Evolutionary conservation across 2,797 vertebrate genomes (phyloP).

Genomic region (Diglossa cyanea): DNA sequence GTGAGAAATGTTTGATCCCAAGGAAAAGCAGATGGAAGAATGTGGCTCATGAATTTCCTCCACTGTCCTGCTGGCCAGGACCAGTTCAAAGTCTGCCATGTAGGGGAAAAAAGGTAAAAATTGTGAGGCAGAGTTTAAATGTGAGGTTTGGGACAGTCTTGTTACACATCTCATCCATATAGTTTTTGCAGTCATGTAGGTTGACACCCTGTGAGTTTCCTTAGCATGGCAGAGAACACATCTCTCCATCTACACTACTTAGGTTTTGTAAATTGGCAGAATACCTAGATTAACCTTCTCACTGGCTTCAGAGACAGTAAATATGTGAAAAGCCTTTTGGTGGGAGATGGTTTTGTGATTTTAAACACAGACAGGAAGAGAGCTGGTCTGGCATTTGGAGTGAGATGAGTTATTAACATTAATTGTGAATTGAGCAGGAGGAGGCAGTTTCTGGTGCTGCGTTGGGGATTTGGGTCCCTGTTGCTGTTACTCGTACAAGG

Average conservation of each 20-base stretch:
- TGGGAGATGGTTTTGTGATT: neutral
- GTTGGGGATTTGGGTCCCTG: neutral
- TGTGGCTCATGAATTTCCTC: neutral
- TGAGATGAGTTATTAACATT: neutral
- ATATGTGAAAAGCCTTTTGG: neutral
- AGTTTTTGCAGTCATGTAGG: neutral
- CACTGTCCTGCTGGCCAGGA: neutral
- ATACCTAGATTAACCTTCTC: neutral
- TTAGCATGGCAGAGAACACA: neutral
- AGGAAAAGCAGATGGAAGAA: neutral
- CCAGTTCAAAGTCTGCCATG: neutral
- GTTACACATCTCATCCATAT: neutral
- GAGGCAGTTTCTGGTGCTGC: neutral
- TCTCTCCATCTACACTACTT: neutral
- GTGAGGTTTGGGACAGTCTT: neutral
- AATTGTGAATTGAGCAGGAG: neutral
- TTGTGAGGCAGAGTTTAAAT: neutral
- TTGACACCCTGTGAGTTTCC: neutral
- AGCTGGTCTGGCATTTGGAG: neutral
- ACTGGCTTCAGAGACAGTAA: neutral
- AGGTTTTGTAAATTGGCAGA: neutral
- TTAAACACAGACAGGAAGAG: neutral
- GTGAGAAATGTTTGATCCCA: neutral
- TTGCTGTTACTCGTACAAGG: neutral
- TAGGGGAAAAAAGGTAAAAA: neutral